Evolutionary conservation across 2,888 invertebrate genomes (phyloP).

Genomic region (Caenorhabditis sp.): DNA sequence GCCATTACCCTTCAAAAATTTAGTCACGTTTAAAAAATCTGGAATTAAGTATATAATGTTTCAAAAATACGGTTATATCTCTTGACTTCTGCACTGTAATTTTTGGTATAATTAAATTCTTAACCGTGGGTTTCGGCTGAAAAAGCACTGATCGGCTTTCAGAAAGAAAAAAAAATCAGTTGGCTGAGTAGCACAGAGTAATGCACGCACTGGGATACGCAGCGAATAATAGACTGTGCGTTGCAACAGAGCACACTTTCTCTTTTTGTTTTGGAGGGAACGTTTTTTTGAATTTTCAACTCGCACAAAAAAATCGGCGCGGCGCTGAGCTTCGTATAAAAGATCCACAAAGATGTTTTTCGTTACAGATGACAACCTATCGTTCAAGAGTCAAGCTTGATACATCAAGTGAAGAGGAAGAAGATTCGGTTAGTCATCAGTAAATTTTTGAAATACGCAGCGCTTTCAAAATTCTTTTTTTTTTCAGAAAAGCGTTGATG

Average conservation of each 20-base stretch:
- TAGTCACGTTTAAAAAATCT: neutral
- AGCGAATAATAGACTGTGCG: slow-evolving; percentile 36
- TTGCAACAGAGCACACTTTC: slow-evolving; percentile 35
- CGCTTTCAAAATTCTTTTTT: too few species aligned
- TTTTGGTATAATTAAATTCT: too few species aligned
- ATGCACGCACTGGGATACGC: slow-evolving; percentile 25
- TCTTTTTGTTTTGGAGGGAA: neutral
- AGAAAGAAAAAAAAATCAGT: slow-evolving; percentile 23
- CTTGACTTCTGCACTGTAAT: too few species aligned
- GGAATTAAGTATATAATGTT: too few species aligned
- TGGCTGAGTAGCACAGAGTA: slow-evolving; percentile 34
- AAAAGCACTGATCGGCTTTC: too few species aligned
- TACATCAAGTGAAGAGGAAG: neutral
- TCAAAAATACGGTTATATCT: too few species aligned
- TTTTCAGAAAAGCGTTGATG: too few species aligned
- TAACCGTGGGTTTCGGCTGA: too few species aligned
- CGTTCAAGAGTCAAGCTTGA: neutral
- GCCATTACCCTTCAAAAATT: slow-evolving; percentile 54
- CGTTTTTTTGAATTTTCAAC: neutral
- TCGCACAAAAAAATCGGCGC: neutral
- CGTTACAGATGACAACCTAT: neutral
- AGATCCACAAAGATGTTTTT: too few species aligned
- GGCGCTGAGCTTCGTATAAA: too few species aligned
- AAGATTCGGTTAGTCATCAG: neutral
- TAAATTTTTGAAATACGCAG: too few species aligned